Evolutionary conservation across 2,797 vertebrate species (phyloP).

Genomic region (Choloepus didactylus): DNA sequence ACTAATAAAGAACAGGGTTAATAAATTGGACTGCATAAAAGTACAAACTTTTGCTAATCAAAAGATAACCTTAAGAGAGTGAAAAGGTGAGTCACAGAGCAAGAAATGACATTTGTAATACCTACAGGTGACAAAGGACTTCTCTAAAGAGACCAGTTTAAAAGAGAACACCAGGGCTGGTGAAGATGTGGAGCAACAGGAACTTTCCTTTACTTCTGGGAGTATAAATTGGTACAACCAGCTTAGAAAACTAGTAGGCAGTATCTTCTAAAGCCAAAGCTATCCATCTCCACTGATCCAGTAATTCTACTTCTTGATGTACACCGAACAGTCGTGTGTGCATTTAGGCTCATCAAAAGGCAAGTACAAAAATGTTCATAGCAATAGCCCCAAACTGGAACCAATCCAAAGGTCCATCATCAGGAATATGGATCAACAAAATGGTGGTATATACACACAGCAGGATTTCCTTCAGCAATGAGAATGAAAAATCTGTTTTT

Average conservation of each 20-base stretch:
- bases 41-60: conserved; percentile 24
- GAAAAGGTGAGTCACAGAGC: conserved; percentile 27
- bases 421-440: conserved; percentile 35
- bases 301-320: conserved; percentile 30
- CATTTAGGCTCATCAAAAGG: not conserved
- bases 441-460: not conserved
- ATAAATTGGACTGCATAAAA: conserved; percentile 18
- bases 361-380: not conserved
- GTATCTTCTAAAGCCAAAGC: conserved; percentile 31
- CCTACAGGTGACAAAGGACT: conserved; percentile 38
- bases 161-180: not conserved
- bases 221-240: conserved; percentile 20
- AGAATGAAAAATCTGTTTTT: conserved; percentile 46
- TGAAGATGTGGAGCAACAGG: not conserved
- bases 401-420: conserved; percentile 37
- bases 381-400: not conserved
- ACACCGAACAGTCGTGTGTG: conserved; percentile 6
- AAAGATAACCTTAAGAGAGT: conserved; percentile 54
- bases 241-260: conserved; percentile 43
- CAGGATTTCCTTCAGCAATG: conserved; percentile 35
- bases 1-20: conserved; percentile 21
- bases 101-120: conserved; percentile 7
- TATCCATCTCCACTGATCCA: not conserved
- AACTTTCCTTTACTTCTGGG: conserved; percentile 4
- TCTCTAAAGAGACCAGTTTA: not conserved